Percentiles rank a stretch among this genome's conserved stretches.
Conservation (phyloP, 2,113 vertebrate genomes). For the Urocitellus parryii region DNA sequence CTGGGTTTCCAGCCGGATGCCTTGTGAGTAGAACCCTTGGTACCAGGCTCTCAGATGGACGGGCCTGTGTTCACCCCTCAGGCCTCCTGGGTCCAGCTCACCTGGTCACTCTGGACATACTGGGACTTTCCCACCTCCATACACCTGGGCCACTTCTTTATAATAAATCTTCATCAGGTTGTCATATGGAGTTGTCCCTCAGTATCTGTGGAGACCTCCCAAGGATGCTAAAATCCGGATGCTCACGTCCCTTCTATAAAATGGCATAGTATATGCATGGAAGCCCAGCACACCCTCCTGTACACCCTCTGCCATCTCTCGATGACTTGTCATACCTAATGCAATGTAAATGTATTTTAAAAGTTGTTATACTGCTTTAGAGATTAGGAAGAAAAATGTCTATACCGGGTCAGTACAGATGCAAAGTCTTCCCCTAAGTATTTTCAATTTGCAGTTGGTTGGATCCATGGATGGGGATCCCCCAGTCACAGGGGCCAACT, state of each 20-base stretch:
- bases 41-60: not conserved
- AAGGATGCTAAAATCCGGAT: not conserved
- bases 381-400: not conserved
- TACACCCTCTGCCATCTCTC: not conserved
- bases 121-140: not conserved
- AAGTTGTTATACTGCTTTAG: not conserved
- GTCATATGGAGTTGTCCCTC: not conserved
- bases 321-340: not conserved
- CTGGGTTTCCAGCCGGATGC: not conserved
- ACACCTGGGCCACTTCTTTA: not conserved
- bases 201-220: not conserved
- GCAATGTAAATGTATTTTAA: not conserved
- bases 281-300: not conserved
- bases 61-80: not conserved
- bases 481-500: not conserved
- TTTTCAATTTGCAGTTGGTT: not conserved
- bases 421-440: too few species aligned
- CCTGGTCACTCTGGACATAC: not conserved
- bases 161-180: too few species aligned
- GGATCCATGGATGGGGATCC: not conserved
- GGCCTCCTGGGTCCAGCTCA: not conserved
- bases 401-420: too few species aligned
- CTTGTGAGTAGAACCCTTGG: not conserved
- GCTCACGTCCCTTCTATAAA: not conserved
- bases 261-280: not conserved